phyloP scores from a whole-genome alignment of 2,888 invertebrate species.

The Idaea biselata region DNA sequence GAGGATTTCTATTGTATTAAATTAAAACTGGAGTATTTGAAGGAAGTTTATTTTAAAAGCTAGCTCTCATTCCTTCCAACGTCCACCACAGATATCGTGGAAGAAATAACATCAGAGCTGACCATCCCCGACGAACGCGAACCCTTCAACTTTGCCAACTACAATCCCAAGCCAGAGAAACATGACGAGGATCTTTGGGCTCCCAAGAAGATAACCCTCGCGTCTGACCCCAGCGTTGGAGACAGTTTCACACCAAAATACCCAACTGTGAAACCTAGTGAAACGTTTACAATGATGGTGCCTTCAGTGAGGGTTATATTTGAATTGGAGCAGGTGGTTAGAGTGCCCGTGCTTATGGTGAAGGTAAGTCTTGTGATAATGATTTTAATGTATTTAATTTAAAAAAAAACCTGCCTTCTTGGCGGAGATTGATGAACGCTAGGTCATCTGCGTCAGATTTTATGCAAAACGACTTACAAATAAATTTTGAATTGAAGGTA shows the following conservation, averaged over 20 bases:
- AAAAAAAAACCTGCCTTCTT: no score
- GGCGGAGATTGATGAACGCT: no score
- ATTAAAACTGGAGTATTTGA: no score
- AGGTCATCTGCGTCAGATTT: no score
- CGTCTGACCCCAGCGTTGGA: conserved; percentile 47
- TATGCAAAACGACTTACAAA: no score
- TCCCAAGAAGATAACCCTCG: conserved; percentile 82
- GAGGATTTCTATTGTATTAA: no score
- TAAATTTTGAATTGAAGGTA: no score
- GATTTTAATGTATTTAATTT: background rate
- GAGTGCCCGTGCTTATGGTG: conserved; percentile 61
- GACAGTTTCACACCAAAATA: conserved; percentile 65
- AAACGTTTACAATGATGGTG: conserved; percentile 74
- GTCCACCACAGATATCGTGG: conserved; percentile 74
- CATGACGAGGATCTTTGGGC: conserved; percentile 85
- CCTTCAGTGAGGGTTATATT: conserved; percentile 83
- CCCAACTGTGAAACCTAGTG: conserved; percentile 61
- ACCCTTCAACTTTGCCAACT: conserved; percentile 67
- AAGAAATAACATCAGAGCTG: conserved; percentile 68
- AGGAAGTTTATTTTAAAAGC: no score
- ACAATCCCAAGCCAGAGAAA: conserved; percentile 58
- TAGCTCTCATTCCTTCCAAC: no score
- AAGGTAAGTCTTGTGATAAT: conserved; percentile 44
- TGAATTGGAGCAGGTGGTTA: conserved; percentile 79
- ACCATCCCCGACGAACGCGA: conserved; percentile 73